Evolutionary conservation across 2,797 vertebrate species (phyloP).

Genomic region (Cirrhinus mrigala): DNA sequence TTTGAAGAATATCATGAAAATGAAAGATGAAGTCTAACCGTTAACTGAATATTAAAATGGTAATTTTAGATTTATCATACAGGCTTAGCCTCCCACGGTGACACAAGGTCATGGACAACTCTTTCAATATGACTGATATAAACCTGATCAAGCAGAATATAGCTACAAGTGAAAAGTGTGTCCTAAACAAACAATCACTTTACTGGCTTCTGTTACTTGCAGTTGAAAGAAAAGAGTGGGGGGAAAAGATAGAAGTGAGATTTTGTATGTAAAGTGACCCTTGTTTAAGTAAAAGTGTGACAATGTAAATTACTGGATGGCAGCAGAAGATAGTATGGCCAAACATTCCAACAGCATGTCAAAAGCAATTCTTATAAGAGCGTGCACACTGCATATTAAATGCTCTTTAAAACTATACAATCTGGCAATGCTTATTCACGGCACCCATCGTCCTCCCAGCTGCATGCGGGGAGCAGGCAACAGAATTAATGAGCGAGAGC

Average conservation of each 20-base stretch:
- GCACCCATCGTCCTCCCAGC: conserved; percentile 43
- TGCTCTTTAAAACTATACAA: conserved; percentile 58
- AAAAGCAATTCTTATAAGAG: conserved; percentile 64
- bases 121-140: conserved; percentile 13
- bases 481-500: conserved; percentile 73
- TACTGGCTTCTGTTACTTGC: neutral
- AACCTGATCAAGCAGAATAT: conserved; percentile 22
- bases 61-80: neutral
- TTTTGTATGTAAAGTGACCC: conserved; percentile 24
- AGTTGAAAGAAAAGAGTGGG: neutral
- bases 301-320: conserved; percentile 51
- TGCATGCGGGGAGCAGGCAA: conserved; percentile 52
- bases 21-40: neutral
- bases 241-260: neutral
- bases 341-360: conserved; percentile 63
- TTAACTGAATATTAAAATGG: conserved; percentile 20
- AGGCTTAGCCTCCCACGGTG: neutral
- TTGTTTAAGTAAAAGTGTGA: conserved; percentile 61
- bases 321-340: conserved; percentile 56
- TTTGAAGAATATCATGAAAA: conserved; percentile 12
- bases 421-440: conserved; percentile 59
- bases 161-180: conserved; percentile 20
- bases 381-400: conserved; percentile 64
- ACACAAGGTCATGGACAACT: conserved; percentile 32
- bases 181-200: conserved; percentile 8